A percentile compares a stretch with the other conserved stretches of the same genome.
Conservation (phyloP, 23 tunicate genomes). For the Styela clava region DNA sequence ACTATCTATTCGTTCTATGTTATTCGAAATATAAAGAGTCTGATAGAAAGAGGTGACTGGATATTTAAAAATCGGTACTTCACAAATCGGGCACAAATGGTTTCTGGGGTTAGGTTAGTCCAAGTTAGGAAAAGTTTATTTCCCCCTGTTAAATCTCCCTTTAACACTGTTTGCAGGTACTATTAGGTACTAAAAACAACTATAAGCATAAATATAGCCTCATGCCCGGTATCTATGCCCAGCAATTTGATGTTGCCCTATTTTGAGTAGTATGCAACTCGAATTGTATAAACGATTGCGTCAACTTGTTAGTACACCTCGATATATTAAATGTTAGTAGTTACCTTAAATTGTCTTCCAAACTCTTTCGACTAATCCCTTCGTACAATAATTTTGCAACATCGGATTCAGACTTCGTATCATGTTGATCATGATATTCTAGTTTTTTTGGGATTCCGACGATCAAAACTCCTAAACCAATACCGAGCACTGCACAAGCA, state of each 20-base stretch:
- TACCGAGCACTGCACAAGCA: conserved; percentile 4
- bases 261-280: not conserved
- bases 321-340: not conserved
- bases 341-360: conserved; percentile 11
- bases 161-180: too few species aligned
- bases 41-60: not conserved
- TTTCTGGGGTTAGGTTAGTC: not conserved
- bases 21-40: too few species aligned
- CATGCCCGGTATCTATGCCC: too few species aligned
- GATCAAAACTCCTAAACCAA: not conserved
- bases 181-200: too few species aligned
- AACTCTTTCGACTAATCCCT: not conserved
- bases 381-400: not conserved
- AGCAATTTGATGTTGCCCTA: not conserved
- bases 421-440: not conserved
- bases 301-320: too few species aligned
- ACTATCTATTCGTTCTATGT: not conserved
- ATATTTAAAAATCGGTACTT: not conserved
- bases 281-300: too few species aligned
- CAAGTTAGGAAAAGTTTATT: not conserved
- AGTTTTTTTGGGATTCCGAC: not conserved
- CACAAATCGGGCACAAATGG: not conserved
- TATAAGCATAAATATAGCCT: too few species aligned
- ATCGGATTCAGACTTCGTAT: too few species aligned
- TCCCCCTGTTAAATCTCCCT: not conserved